A percentile compares a stretch with the other conserved stretches of the same genome.
These are phyloP conservation scores for Dasypogon diadema DNA, from an alignment of 2,888 invertebrate species.

Conservation along the genomic window DNA sequence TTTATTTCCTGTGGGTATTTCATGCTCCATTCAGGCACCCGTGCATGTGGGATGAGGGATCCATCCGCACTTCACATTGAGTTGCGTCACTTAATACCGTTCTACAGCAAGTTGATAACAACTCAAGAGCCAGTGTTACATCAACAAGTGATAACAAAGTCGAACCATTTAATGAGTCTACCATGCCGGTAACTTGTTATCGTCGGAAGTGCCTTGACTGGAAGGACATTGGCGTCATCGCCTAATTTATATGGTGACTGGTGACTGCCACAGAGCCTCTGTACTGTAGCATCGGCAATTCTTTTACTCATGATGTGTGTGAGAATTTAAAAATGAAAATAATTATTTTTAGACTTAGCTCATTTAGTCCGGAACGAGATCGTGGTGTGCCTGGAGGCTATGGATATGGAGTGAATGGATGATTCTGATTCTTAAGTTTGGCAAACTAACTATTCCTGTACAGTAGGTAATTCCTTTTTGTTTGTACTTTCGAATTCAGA, in stretches of 20 bases:
- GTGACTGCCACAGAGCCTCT: not conserved
- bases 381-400: too few relatives aligned
- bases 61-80: not conserved
- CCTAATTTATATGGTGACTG: not conserved
- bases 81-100: slow-evolving; percentile 38
- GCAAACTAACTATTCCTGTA: too few relatives aligned
- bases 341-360: not conserved
- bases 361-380: too few relatives aligned
- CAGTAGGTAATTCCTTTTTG: too few relatives aligned
- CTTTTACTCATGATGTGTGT: not conserved
- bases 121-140: not conserved
- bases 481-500: too few relatives aligned
- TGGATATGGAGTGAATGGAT: too few relatives aligned
- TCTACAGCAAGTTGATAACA: slow-evolving; percentile 29
- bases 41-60: not conserved
- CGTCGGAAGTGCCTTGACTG: slow-evolving; percentile 3
- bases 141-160: slow-evolving; percentile 33
- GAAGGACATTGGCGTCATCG: slow-evolving; percentile 40
- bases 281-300: not conserved
- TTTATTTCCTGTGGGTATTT: slow-evolving; percentile 14
- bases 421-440: too few relatives aligned
- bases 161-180: slow-evolving; percentile 8
- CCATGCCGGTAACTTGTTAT: slow-evolving; percentile 1
- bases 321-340: not conserved
- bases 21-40: slow-evolving; percentile 7